Evolutionary conservation across 2,797 vertebrate genomes (phyloP), one percentile per base, ranked within the genome.

Genomic region (Spheniscus humboldti): DNA sequence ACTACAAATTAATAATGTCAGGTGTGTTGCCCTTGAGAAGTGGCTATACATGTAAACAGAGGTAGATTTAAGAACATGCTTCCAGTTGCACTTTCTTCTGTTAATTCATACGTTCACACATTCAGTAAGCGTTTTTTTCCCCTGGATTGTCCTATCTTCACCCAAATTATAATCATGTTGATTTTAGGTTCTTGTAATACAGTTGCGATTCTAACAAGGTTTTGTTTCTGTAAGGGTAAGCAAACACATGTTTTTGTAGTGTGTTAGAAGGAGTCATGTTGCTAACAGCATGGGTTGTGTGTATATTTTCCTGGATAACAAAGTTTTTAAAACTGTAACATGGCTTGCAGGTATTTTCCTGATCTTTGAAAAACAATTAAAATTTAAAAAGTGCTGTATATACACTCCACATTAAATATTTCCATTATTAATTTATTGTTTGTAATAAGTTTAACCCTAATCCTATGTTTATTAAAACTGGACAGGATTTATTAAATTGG

Each of bases 401-500:
- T 92, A 91, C 77, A 89, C 94, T 59, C 83, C 80, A 96, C 55
- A 88, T 96, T 96, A 97, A 98, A 97, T 97, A 97, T 98, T 98
- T 96, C 97, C 94, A 92, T 97, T 97, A 97, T 95, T 95, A 97
- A 97, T 98, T 96, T 97, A 96, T 96, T 98, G 95, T 98, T 98
- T 98, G 96, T 97, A 95, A 88, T 97, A 97, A 97, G 94, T 97
- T 94, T 97, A 98, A 96, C 95, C 96, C 95, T 98, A 98, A 98
- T 98, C 98, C 98, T 97, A 80, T 96, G 86, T 97, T 98, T 98
- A 98, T 98, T 98, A 98, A 97, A 98, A 97, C 96, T 95, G 96
- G 97, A 97, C 94, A 96, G 98, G 97, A 98, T 98, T 98, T 98
- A 97, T 96, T 97, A 97, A 98, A 98, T 97, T 98, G 93, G 91